Percentiles rank a stretch among this genome's conserved stretches.
Conservation (phyloP, 1,140 invertebrate species). For the Zaprionus gabonicus region DNA sequence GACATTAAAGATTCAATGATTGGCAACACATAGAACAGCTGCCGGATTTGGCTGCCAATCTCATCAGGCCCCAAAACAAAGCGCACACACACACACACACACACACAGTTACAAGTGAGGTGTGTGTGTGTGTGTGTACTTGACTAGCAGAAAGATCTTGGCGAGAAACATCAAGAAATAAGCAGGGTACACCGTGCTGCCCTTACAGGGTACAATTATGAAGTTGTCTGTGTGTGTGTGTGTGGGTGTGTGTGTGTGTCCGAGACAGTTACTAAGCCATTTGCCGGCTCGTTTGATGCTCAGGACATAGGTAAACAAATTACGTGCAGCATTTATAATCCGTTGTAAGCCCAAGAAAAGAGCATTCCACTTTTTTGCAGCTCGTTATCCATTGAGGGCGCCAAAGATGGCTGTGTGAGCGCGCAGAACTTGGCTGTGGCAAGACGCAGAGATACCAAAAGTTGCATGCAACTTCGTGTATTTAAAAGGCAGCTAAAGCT, state of each 20-base stretch:
- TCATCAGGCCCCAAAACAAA: constrained; percentile 13
- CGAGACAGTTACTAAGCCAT: constrained; percentile 51
- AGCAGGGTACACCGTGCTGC: no score
- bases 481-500: background rate
- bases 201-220: constrained; percentile 58
- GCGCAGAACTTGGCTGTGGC: background rate
- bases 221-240: background rate
- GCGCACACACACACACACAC: background rate
- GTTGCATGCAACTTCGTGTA: background rate
- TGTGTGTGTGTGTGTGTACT: background rate
- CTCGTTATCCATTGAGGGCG: no score
- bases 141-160: background rate
- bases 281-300: constrained; percentile 61
- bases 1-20: constrained; percentile 81
- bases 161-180: no score
- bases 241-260: background rate
- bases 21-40: constrained; percentile 56
- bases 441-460: background rate
- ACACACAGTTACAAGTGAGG: background rate
- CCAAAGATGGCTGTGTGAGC: background rate
- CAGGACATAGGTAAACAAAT: constrained; percentile 63
- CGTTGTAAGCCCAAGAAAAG: constrained; percentile 11
- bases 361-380: background rate
- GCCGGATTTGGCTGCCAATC: constrained; percentile 69
- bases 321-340: constrained; percentile 73